phyloP scores from a whole-genome alignment of 2,797 vertebrate species.

The Luscinia luscinia region DNA sequence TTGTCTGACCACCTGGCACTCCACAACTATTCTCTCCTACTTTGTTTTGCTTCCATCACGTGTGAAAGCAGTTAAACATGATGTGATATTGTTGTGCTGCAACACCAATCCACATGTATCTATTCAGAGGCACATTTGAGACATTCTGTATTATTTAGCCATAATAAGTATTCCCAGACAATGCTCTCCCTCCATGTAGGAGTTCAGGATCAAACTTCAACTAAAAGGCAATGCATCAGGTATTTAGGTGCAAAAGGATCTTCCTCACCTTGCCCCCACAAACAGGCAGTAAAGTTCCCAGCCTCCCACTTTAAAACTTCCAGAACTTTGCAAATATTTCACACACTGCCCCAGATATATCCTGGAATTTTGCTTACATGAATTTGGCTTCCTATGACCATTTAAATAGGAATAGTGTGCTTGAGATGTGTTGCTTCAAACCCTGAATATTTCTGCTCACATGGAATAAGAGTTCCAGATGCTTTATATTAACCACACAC shows the following conservation, averaged over 20 bases:
- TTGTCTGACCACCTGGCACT: constrained; percentile 34
- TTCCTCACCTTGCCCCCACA: background rate
- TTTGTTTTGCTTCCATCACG: background rate
- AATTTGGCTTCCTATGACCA: background rate
- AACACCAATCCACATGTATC: background rate
- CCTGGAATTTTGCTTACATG: background rate
- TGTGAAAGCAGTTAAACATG: background rate
- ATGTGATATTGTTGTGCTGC: background rate
- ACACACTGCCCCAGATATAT: background rate
- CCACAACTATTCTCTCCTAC: background rate
- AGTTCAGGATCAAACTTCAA: background rate
- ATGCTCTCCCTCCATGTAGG: background rate
- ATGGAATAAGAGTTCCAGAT: background rate
- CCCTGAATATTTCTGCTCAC: background rate
- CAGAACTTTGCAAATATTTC: background rate
- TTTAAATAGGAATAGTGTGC: background rate
- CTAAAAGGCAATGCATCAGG: background rate
- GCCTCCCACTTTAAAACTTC: background rate
- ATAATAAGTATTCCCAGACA: background rate
- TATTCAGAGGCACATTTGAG: background rate
- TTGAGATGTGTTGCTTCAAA: background rate
- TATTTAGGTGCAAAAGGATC: background rate
- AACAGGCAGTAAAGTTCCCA: background rate
- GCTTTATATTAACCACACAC: background rate
- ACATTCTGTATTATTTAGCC: background rate